phyloP scores from a whole-genome alignment of 2,113 vertebrate genomes.

The Podarcis cretensis region DNA sequence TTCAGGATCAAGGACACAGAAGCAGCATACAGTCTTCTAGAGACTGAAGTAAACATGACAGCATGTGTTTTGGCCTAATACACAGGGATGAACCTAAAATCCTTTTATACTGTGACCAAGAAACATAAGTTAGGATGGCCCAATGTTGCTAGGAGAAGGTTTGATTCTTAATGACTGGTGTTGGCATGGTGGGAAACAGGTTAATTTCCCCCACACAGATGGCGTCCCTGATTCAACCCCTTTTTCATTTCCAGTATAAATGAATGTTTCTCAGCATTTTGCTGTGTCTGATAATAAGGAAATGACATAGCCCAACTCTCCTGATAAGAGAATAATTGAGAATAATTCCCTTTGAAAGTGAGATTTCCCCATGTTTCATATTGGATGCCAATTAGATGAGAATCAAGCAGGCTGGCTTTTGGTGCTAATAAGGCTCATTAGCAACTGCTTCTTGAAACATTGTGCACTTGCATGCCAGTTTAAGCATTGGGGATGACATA shows the following conservation, averaged over 20 bases:
- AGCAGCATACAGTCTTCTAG: background rate
- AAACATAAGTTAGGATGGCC: background rate
- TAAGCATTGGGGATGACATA: background rate
- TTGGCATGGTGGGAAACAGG: background rate
- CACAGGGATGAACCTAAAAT: background rate
- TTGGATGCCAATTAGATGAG: background rate
- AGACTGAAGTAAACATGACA: background rate
- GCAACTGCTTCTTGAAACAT: background rate
- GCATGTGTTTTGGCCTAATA: background rate
- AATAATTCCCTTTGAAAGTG: constrained; percentile 1
- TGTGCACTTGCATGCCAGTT: background rate
- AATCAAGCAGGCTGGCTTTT: background rate
- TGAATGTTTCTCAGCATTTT: background rate
- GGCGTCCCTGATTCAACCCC: background rate
- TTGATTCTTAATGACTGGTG: background rate
- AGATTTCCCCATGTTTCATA: constrained; percentile 3
- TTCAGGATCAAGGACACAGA: background rate
- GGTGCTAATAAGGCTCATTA: background rate
- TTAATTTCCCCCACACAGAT: background rate
- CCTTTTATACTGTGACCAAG: background rate
- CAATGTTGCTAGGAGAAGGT: no score
- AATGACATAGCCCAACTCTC: background rate
- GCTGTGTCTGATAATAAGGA: background rate
- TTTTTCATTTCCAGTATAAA: background rate
- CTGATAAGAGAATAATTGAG: background rate